phyloP scores from a whole-genome alignment of 2,888 invertebrate species.

The Volucella zonaria region DNA sequence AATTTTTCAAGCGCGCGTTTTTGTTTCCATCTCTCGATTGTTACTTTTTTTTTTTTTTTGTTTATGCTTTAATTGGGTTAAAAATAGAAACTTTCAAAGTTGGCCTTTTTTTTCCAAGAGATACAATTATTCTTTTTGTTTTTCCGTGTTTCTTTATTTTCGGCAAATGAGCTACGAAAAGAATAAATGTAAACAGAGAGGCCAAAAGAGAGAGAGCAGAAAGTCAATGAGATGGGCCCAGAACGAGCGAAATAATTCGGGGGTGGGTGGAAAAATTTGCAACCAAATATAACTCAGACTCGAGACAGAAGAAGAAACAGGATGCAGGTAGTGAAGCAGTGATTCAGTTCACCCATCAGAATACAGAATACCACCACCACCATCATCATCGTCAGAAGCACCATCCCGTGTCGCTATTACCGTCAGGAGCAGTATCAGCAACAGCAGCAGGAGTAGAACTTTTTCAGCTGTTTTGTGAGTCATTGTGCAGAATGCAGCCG shows the following conservation, averaged over 20 bases:
- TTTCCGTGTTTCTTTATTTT: conserved; percentile 22
- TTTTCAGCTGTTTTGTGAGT: conserved; percentile 63
- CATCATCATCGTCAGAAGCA: too few species aligned
- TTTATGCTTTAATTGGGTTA: conserved; percentile 72
- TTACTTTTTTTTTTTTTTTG: conserved; percentile 51
- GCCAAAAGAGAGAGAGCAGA: neutral
- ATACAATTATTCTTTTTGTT: conserved; percentile 15
- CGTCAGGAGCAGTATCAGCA: neutral
- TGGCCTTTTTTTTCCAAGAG: conserved; percentile 35
- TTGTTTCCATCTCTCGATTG: conserved; percentile 30
- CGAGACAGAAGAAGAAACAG: conserved; percentile 40
- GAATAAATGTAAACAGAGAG: conserved; percentile 68
- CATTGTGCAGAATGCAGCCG: conserved; percentile 64
- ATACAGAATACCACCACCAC: too few species aligned
- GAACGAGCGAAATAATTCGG: conserved; percentile 7
- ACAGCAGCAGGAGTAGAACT: conserved; percentile 30
- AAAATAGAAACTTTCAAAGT: conserved; percentile 73
- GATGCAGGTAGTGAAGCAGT: conserved; percentile 29
- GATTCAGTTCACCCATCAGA: too few species aligned
- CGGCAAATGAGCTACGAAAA: conserved; percentile 64
- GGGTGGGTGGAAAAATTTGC: conserved; percentile 18
- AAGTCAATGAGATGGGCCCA: conserved; percentile 30
- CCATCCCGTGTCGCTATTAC: too few species aligned
- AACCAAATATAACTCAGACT: conserved; percentile 49
- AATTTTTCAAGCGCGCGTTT: conserved; percentile 18